Evolutionary conservation across 1,140 invertebrate species (phyloP), one percentile per base, ranked within the genome.

Genomic region (Protaetia brevitarsis): DNA sequence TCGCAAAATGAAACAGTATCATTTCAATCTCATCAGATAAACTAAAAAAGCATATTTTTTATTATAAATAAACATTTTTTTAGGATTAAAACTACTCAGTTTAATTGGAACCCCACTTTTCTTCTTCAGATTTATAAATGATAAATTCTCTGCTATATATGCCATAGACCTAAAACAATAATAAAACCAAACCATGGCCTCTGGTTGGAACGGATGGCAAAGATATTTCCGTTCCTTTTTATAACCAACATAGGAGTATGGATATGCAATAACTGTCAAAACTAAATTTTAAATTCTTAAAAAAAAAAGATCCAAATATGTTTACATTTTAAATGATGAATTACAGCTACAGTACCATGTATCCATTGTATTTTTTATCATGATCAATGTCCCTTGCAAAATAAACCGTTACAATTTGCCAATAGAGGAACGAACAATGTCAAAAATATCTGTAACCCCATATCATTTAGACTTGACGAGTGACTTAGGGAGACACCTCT

Each of bases 91-190:
- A 86, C 88, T 85, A 83, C 91, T 91, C 87, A 82, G 77, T 85
- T 83, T 7, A 93, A 80, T 77, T 92, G 83, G 78, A 94, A 95
- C 92, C 94, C 93, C 96, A 76, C 90, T 86, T 66, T 88, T 82
- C 73, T 89, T 89, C 62, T 86, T 84, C 31, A 95, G 80, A 78
- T 94, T 97, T n/a, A 97, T 79, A 73, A 98, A 93, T 0, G 89
- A 85, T 51, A 97, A 78, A 78, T 95, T 96, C 78, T 97, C 92
- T 62, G 86, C 82, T 7, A 93, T 85, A 77, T 97, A 94, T 23
- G 89, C 85, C 60, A 95, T 75, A 0, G 93, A 91, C 94, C 95
- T n/a, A 97, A 78, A 96, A 97, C 13, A 95, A 80, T 1, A 98
- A 81, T 0, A 98, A 79, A 3, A 95, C 87, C 13, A 97, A 82